Percentiles rank a stretch among this genome's conserved stretches.
phyloP scores from a whole-genome alignment of 2,113 vertebrate species.

The Rhea pennata region DNA sequence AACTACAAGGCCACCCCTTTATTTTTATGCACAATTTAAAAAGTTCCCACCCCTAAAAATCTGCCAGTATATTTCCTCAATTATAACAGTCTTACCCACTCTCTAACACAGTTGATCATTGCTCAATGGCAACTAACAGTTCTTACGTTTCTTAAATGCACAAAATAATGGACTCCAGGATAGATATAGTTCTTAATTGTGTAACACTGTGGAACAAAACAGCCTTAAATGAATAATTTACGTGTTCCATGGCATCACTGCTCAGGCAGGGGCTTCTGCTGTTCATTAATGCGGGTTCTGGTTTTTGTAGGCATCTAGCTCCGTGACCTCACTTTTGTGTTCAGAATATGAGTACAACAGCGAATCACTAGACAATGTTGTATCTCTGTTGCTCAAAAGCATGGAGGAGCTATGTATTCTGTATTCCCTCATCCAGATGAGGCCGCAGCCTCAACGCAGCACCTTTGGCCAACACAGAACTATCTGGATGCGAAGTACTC shows the following conservation, averaged over 20 bases:
- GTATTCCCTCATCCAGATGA: slow-evolving; percentile 26
- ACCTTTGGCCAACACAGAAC: slow-evolving; percentile 56
- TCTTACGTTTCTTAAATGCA: slow-evolving; percentile 45
- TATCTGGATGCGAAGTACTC: slow-evolving; percentile 10
- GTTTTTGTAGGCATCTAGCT: slow-evolving; percentile 18
- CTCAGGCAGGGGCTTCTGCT: slow-evolving; percentile 24
- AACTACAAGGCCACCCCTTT: slow-evolving; percentile 78
- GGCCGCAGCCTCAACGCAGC: slow-evolving; percentile 45
- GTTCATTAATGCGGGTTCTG: slow-evolving; percentile 2
- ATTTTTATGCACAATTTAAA: slow-evolving; percentile 76
- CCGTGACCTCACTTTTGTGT: neutral
- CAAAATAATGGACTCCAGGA: neutral
- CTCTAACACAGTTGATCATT: slow-evolving; percentile 28
- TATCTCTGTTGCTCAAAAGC: slow-evolving; percentile 31
- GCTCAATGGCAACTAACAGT: slow-evolving; percentile 26
- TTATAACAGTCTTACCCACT: slow-evolving; percentile 53
- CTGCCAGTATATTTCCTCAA: slow-evolving; percentile 56
- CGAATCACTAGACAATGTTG: neutral
- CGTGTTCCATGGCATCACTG: neutral
- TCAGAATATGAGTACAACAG: neutral
- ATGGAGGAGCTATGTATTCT: slow-evolving; percentile 15
- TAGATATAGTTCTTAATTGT: neutral
- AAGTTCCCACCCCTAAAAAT: slow-evolving; percentile 82
- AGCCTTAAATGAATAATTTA: neutral
- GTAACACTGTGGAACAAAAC: slow-evolving; percentile 32